Evolutionary conservation across 2,888 invertebrate species (phyloP), one percentile per base, ranked within the genome.

Genomic region (Sarcophaga subvicina): DNA sequence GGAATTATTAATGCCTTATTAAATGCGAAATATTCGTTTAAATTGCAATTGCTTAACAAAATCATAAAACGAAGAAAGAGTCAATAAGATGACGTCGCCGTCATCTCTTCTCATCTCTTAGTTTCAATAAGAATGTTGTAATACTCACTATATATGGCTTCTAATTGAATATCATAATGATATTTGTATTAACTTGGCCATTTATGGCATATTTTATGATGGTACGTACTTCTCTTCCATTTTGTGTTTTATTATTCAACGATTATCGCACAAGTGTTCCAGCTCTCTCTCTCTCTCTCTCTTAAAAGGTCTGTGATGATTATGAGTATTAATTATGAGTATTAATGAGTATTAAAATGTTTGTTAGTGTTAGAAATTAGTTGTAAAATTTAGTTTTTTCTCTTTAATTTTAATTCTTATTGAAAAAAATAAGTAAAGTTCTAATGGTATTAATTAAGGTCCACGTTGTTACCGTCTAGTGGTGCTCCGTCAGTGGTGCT

Each of bases 121-220:
- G 8, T 78, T 70, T 14, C 49, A 79, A 76, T 64, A 87, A 64
- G 67, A 77, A 83, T 81, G 78, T 70, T 87, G 81, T 79, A 81
- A 84, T 60, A 37, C 11, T 83, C 79, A 17, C 25, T 72, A 49
- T 86, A 84, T 84, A 87, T 72, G 84, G 87, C 69, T 27, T 76
- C 79, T 76, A 75, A 79, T 87, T 84, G 69, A 60, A 69, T 72
- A 82, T 84, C 37, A 8, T 82, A 87, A 87, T 87, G 87, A 87
- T 87, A 82, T 87, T 87, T 84, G 84, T 87, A 87, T 84, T 87
- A 79, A 82, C 75, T 76, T 76, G 47, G 63, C 87, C 79, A 79
- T 84, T 84, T 82, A 87, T 81, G 84, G 87, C 20, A 87, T 82
- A 81, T 47, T 49, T 45, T 47, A 27, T 8, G 17, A 62, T 62